Evolutionary conservation across 2,113 vertebrate genomes (phyloP).

Genomic region (Vidua macroura): DNA sequence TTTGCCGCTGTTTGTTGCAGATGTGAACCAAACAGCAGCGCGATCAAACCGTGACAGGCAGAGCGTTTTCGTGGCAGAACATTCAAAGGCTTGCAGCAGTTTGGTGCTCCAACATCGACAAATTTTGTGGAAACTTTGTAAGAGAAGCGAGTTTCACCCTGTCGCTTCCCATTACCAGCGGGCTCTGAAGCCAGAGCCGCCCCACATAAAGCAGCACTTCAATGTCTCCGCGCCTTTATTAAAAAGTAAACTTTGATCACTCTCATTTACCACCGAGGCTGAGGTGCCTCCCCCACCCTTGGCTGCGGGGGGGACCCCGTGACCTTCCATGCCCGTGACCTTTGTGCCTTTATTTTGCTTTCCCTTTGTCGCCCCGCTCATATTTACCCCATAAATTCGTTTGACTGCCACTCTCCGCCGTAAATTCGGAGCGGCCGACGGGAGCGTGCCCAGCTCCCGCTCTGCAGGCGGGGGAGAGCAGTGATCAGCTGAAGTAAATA

Average conservation of each 20-base stretch:
- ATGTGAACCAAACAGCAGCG: background rate
- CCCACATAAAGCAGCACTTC: background rate
- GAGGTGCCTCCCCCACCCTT: background rate
- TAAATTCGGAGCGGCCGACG: background rate
- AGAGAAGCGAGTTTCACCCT: background rate
- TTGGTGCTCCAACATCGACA: background rate
- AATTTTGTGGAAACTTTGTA: background rate
- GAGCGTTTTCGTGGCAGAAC: background rate
- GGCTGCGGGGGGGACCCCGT: background rate
- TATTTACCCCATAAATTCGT: slow-evolving; percentile 20
- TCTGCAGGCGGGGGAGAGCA: slow-evolving; percentile 8
- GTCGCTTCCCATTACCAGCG: background rate
- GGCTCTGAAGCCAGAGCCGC: background rate
- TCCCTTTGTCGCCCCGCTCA: background rate
- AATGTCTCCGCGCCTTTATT: background rate
- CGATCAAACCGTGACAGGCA: background rate
- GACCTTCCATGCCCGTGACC: background rate
- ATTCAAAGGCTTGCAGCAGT: background rate
- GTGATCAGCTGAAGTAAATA: slow-evolving; percentile 64
- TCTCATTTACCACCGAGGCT: background rate
- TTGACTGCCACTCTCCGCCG: background rate
- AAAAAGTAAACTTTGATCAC: slow-evolving; percentile 26
- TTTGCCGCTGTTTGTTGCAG: background rate
- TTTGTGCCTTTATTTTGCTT: background rate
- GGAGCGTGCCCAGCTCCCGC: background rate